Base-by-base conservation (phyloP, 2,797 vertebrate genomes). In the Enoplosus armatus region DNA sequence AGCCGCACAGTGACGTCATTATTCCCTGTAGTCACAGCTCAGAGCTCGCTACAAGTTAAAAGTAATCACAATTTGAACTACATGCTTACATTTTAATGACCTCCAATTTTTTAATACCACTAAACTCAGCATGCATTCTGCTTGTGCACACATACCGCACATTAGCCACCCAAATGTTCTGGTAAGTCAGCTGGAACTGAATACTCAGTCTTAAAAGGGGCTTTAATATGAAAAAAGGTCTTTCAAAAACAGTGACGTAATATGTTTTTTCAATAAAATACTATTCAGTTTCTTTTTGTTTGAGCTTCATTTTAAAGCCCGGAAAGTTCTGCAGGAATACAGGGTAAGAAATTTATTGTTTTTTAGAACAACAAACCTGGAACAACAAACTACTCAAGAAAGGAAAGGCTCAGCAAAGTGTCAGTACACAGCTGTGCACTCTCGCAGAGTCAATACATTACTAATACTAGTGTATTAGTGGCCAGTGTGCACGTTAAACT, bases 1-100 rank as follows among this genome's bases (percentile, higher is more conserved):
- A 75, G 75, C 64, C 64, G 4, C 64, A 50, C 51, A 54, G 82
- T 86, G 84, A 92, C 80, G 72, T 91, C 87, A 90, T 89, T 85
- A 85, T 86, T 87, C 74, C 80, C 77, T 77, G 62, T 39, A 87
- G 85, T 76, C 73, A 78, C 67, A 85, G 74, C 73, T 70, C 62
- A 66, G 68, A 73, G 75, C 77, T 87, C 51, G 78, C 71, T 72
- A 51, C 58, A 29, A 77, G 75, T 70, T 80, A 70, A 85, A 90
- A 82, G 43, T 60, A 76, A 80, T 90, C 78, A 83, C 70, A 75
- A 37, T 78, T 79, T 83, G 59, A 87, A 81, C 70, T 48, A 51
- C 82, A 70, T 63, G 56, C 74, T 82, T 72, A 72, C 62, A 62
- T 77, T 93, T 89, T 89, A 83, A 90, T 79, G 72, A 80, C 71